Base-by-base conservation (phyloP, 2,888 invertebrate genomes). In the Cantharis rustica region DNA sequence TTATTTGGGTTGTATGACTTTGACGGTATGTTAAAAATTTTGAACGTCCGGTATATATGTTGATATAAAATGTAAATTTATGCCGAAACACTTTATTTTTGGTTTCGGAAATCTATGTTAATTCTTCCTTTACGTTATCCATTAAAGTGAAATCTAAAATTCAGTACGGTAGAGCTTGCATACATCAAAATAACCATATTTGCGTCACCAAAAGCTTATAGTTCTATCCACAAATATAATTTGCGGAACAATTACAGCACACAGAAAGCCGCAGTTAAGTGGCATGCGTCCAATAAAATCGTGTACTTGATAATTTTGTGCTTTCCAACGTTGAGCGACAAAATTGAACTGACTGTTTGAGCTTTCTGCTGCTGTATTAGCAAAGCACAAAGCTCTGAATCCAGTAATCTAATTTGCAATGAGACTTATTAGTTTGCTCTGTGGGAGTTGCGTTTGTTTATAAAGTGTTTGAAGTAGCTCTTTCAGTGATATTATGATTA, bases 361-460 rank as follows among this genome's bases (percentile, higher is more conserved):
- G 88, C 87, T 88, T 86, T 87, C 87, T 85, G 84, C 84, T 84
- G 85, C 84, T 81, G 86, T 86, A 87, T 87, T 88, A 87, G 86
- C 85, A 82, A 85, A 86, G 86, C 86, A 87, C 87, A 87, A 87
- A 87, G 87, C 88, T 86, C 86, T 84, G 86, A 86, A 86, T 86
- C 84, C 85, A 79, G 86, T 87, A 88, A 88, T 87, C 88, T 86
- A 88, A 88, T 88, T 88, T 87, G 87, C 87, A 88, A 86, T 87
- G 88, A 88, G 87, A 87, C 87, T 88, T 87, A 88, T 88, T 87
- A 88, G 88, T 87, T 88, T 86, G 86, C 85, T 86, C 86, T 80
- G 80, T 78, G 81, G 79, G 79, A 81, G 78, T 76, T 74, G 83
- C 83, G 85, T 83, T 85, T 85, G 86, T 85, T 86, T 86, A 86